These are phyloP conservation scores for Teinopalpus imperialis DNA, from an alignment of 2,888 invertebrate species.

Conservation along the genomic window DNA sequence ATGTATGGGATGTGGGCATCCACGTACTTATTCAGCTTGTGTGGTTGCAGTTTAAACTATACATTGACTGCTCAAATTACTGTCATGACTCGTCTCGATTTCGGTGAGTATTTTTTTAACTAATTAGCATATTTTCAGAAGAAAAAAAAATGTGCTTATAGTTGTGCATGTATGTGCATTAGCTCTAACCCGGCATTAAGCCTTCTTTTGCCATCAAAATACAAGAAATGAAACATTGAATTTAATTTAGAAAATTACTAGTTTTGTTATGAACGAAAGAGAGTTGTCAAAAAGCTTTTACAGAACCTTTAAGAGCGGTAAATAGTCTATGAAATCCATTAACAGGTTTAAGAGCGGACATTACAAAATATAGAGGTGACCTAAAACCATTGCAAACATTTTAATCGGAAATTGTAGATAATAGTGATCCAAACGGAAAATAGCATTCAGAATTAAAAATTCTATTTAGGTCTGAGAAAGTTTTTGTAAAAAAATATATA, in stretches of 20 bases:
- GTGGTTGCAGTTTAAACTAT: no score
- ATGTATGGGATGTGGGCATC: conserved; percentile 72
- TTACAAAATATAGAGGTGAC: conserved; percentile 24
- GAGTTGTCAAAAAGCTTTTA: conserved; percentile 77
- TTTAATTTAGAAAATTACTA: conserved; percentile 4
- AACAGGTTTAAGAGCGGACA: conserved; percentile 41
- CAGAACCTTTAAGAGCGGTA: conserved; percentile 56
- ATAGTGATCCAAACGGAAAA: conserved; percentile 3
- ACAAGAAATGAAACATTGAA: not conserved
- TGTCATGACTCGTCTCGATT: no score
- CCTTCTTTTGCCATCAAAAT: no score
- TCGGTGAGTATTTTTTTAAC: no score
- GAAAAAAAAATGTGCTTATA: no score
- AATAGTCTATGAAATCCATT: conserved; percentile 65
- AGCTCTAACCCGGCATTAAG: no score
- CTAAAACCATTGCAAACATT: conserved; percentile 19
- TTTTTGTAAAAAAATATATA: no score
- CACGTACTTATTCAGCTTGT: conserved; percentile 55
- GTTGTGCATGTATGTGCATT: no score
- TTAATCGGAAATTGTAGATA: conserved; percentile 4
- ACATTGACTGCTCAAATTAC: no score
- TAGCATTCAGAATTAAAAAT: conserved; percentile 9
- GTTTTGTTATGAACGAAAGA: conserved; percentile 29
- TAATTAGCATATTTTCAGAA: no score
- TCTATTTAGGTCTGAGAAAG: no score